Base-by-base conservation (phyloP, 2,888 invertebrate genomes). In the Lumbricus terrestris region DNA sequence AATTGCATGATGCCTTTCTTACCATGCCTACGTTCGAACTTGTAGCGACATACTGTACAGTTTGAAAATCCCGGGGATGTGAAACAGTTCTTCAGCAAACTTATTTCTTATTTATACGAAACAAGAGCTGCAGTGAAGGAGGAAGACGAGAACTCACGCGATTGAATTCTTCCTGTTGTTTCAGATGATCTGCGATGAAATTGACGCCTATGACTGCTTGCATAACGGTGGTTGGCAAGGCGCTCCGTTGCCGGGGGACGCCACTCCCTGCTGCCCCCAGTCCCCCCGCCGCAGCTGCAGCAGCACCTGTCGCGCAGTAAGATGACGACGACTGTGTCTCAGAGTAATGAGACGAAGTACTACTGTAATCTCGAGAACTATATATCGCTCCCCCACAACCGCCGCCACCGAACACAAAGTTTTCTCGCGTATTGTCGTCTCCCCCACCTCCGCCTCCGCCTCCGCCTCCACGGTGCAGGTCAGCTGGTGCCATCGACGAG, bases 171-270 rank as follows among this genome's bases (percentile, higher is more conserved):
- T 92, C 92, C 89, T 92, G 92, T 83, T 92, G 92, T 69, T 92
- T 92, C 20, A 92, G 89, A 85, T 92, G 92, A 88, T 92, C 92
- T 5, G 92, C 92, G 23, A 92, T 92, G 91, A 92, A 92, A 88
- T 91, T 90, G 40, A 92, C 92, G 16, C 92, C 92, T n/a, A 92
- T 91, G 92, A 92, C 92, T 20, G 92, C 92, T 88, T 92, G 92
- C 90, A 92, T 91, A 23, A 92, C 92, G 42, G 89, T 90, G 16
- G 89, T 91, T 15, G 92, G 92, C 37, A 92, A 88, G 6, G 85
- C 83, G 83, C 54, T 89, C n/a, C 33, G 34, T 33, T 42, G 69
- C 33, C 91, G 47, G 85, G 11, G 35, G 85, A 0, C 40, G 33
- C 47, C 40, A 47, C 35, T 13, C 18, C 38, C 47, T 34, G 88